A percentile compares a stretch with the other conserved stretches of the same genome.
phyloP scores from a whole-genome alignment of 2,797 vertebrate species.

The Nannoperca australis region DNA sequence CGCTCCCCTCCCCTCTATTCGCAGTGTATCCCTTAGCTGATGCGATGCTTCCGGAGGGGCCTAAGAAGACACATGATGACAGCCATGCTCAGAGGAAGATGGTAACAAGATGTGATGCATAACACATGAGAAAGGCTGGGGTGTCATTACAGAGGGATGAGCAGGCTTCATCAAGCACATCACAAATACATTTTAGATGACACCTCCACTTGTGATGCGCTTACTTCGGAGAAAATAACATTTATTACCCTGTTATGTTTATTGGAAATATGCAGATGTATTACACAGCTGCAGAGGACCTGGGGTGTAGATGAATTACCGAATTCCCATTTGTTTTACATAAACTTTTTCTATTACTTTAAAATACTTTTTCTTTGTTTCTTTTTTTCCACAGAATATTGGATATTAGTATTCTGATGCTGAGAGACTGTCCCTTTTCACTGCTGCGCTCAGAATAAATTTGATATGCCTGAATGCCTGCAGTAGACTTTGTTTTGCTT shows the following conservation, averaged over 20 bases:
- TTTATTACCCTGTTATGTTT: constrained; percentile 77
- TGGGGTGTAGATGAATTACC: constrained; percentile 58
- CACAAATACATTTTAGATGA: constrained; percentile 82
- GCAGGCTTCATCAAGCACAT: constrained; percentile 83
- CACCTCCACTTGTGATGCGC: constrained; percentile 74
- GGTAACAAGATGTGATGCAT: constrained; percentile 85
- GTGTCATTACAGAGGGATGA: constrained; percentile 82
- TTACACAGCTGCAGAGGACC: constrained; percentile 52
- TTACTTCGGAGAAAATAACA: constrained; percentile 74
- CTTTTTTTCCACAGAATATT: constrained; percentile 51
- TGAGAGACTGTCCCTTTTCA: constrained; percentile 67
- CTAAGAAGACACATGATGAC: constrained; percentile 73
- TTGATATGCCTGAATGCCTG: constrained; percentile 63
- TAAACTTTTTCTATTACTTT: constrained; percentile 65
- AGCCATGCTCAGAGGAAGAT: constrained; percentile 76
- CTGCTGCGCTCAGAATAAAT: constrained; percentile 67
- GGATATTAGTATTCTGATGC: constrained; percentile 71
- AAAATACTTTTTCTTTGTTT: constrained; percentile 56
- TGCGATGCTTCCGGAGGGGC: constrained; percentile 65
- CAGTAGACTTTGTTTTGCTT: constrained; percentile 70
- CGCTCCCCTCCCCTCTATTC: constrained; percentile 18
- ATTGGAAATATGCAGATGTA: constrained; percentile 73
- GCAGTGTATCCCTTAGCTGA: constrained; percentile 66
- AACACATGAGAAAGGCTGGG: constrained; percentile 82
- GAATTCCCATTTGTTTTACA: constrained; percentile 69